Conservation (phyloP, 2,113 vertebrate species). For the Gobiocypris rarus region DNA sequence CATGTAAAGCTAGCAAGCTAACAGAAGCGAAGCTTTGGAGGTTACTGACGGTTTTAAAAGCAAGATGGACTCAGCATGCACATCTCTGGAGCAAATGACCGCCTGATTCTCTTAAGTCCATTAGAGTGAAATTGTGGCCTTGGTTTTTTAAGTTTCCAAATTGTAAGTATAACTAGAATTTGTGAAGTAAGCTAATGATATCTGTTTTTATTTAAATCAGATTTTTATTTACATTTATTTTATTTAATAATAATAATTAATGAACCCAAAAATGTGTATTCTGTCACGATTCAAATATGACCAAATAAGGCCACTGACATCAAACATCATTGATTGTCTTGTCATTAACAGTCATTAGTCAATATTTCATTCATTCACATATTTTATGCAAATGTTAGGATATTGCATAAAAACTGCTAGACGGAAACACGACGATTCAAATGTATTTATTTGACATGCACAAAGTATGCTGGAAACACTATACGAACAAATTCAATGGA, state of each 20-base stretch:
- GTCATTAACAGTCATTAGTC: not conserved
- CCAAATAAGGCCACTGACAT: not conserved
- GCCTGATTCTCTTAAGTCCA: constrained; percentile 7
- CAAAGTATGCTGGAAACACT: not conserved
- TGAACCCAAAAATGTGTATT: not conserved
- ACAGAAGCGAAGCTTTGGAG: constrained; percentile 17
- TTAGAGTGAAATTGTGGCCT: not conserved
- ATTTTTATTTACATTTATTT: not conserved
- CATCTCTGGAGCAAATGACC: constrained; percentile 1
- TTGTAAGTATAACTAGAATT: not conserved
- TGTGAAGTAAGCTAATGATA: not conserved
- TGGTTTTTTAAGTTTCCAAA: constrained; percentile 15
- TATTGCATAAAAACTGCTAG: not conserved
- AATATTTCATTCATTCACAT: not conserved
- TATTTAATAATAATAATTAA: not conserved
- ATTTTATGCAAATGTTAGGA: not conserved
- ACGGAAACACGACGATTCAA: not conserved
- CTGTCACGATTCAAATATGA: not conserved
- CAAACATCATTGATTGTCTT: not conserved
- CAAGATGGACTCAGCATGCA: not conserved
- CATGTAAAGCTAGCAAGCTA: constrained; percentile 3
- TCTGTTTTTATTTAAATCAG: not conserved
- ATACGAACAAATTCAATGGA: no score
- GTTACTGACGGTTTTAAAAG: not conserved
- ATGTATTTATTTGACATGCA: no score